Evolutionary conservation across 2,888 invertebrate species (phyloP).

Genomic region (Drosophila monieri): DNA sequence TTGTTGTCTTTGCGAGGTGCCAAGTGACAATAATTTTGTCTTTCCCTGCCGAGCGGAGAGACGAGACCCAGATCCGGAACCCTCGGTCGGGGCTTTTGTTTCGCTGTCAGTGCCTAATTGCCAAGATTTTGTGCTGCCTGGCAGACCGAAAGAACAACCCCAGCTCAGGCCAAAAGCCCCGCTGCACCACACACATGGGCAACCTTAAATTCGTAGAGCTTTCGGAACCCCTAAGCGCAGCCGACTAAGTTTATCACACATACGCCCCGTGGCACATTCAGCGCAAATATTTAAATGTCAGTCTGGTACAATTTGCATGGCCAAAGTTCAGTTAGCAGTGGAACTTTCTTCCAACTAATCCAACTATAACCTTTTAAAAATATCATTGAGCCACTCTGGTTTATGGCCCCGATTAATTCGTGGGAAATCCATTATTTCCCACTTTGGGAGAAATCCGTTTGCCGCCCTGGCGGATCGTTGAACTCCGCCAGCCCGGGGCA

Average conservation of each 20-base stretch:
- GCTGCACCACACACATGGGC: constrained; percentile 11
- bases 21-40: constrained; percentile 75
- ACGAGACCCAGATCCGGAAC: constrained; percentile 14
- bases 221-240: constrained; percentile 36
- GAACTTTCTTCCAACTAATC: constrained; percentile 13
- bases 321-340: constrained; percentile 1
- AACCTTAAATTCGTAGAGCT: constrained; percentile 21
- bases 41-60: constrained; percentile 44
- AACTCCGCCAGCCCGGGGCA: constrained; percentile 8
- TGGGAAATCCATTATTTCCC: background rate
- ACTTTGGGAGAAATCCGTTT: background rate
- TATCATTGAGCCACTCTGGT: constrained; percentile 21
- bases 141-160: constrained; percentile 31
- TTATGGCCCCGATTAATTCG: constrained; percentile 21
- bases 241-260: constrained; percentile 55
- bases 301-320: constrained; percentile 8
- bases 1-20: constrained; percentile 60
- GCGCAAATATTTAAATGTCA: constrained; percentile 41
- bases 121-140: constrained; percentile 61
- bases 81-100: constrained; percentile 53
- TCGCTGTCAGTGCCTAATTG: constrained; percentile 66
- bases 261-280: constrained; percentile 56
- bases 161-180: constrained; percentile 2
- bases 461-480: background rate
- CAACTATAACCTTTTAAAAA: constrained; percentile 10